These are phyloP conservation scores for Chrysocyon brachyurus DNA, from an alignment of 2,797 vertebrate genomes.

Conservation along the genomic window DNA sequence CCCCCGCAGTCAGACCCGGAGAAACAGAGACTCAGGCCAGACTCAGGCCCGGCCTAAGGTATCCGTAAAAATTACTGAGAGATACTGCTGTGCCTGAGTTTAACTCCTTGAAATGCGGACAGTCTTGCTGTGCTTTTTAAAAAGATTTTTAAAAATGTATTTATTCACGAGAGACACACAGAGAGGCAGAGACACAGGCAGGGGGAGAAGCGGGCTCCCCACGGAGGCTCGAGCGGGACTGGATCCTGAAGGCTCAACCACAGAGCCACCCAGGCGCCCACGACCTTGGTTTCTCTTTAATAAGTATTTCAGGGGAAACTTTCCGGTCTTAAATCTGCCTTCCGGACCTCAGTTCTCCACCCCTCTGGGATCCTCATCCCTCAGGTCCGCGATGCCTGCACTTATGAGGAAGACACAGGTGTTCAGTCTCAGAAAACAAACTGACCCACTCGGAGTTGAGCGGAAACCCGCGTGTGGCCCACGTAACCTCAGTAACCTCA, in stretches of 20 bases:
- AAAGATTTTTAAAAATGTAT: too few species aligned
- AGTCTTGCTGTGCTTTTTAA: background rate
- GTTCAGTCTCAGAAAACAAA: background rate
- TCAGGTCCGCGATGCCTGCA: background rate
- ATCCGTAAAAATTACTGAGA: rapidly evolving
- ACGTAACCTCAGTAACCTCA: background rate
- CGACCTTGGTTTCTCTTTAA: background rate
- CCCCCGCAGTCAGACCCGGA: too few species aligned
- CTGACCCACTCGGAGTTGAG: too few species aligned
- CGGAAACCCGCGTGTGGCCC: background rate
- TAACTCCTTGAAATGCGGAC: background rate
- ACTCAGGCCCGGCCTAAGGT: background rate
- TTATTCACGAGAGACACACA: too few species aligned
- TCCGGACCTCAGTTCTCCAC: background rate
- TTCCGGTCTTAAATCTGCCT: background rate
- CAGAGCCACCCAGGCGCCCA: too few species aligned
- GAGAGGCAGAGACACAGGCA: too few species aligned
- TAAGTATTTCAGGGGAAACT: background rate
- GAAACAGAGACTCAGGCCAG: too few species aligned
- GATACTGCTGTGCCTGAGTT: background rate
- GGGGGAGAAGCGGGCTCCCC: too few species aligned
- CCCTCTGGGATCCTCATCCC: background rate
- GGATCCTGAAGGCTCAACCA: too few species aligned
- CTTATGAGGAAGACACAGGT: background rate
- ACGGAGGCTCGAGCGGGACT: too few species aligned